These are phyloP conservation scores for Pegoplata infirma DNA, from an alignment of 2,888 invertebrate genomes.

Conservation along the genomic window DNA sequence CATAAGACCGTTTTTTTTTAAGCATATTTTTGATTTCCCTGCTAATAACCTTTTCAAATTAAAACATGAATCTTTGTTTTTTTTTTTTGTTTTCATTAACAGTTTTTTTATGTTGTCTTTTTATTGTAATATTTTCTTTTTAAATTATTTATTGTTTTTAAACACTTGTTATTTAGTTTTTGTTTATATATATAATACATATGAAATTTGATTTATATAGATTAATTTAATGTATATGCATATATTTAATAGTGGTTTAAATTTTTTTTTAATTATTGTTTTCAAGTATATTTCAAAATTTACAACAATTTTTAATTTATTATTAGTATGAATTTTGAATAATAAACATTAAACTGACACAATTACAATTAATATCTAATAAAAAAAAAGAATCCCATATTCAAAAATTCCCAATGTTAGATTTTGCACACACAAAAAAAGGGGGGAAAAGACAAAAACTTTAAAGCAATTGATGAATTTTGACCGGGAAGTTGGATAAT, in stretches of 20 bases:
- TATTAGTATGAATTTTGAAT: constrained; percentile 10
- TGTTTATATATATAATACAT: constrained; percentile 44
- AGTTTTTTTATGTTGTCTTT: constrained; percentile 37
- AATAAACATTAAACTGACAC: constrained; percentile 22
- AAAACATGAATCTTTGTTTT: constrained; percentile 6
- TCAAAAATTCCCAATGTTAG: constrained; percentile 25
- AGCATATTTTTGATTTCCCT: too few species aligned
- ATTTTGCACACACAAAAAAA: constrained; percentile 27
- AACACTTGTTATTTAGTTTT: constrained; percentile 36
- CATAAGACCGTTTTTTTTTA: too few species aligned
- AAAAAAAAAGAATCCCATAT: too few species aligned
- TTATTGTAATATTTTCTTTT: constrained; percentile 43
- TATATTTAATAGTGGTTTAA: constrained; percentile 27
- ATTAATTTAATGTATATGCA: neutral
- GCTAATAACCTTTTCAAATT: neutral
- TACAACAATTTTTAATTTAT: constrained; percentile 53
- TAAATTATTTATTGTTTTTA: constrained; percentile 21
- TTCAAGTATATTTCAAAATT: constrained; percentile 51
- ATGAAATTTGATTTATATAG: constrained; percentile 13
- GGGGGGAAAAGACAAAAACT: neutral
- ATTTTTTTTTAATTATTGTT: constrained; percentile 18
- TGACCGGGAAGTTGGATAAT: constrained; percentile 26
- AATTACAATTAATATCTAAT: neutral
- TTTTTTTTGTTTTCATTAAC: constrained; percentile 20
- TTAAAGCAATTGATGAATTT: constrained; percentile 8